phyloP scores from a whole-genome alignment of 2,888 invertebrate species.

The Tillus elongatus region DNA sequence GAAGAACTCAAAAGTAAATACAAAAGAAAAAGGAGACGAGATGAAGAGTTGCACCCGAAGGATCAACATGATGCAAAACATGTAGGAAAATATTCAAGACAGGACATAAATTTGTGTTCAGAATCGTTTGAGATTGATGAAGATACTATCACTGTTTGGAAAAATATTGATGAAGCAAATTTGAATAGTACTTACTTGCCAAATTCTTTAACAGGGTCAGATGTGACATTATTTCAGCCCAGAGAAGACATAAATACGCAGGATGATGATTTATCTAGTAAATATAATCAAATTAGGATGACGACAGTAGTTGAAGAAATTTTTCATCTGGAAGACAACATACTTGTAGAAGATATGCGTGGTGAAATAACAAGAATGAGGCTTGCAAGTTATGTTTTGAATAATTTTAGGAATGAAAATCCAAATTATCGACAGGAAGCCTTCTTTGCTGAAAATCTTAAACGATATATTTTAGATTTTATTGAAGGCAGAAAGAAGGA shows the following conservation, averaged over 20 bases:
- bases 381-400: neutral
- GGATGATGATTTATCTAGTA: neutral
- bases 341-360: neutral
- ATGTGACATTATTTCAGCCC: neutral
- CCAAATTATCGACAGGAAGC: too few relatives aligned
- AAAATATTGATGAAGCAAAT: neutral
- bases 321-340: conserved; percentile 2
- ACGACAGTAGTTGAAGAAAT: neutral
- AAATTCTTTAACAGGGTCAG: neutral
- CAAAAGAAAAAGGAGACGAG: neutral
- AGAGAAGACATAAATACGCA: neutral
- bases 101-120: neutral
- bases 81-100: neutral
- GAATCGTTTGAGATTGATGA: neutral
- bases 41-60: neutral
- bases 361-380: neutral
- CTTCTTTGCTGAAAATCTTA: neutral
- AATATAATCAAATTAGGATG: neutral
- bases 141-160: neutral
- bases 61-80: neutral
- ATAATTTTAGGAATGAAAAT: neutral
- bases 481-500: neutral
- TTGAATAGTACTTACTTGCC: neutral
- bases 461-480: neutral
- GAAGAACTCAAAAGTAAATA: neutral